Conservation (phyloP, 2,888 invertebrate species). For the Parthenolecanium corni region DNA sequence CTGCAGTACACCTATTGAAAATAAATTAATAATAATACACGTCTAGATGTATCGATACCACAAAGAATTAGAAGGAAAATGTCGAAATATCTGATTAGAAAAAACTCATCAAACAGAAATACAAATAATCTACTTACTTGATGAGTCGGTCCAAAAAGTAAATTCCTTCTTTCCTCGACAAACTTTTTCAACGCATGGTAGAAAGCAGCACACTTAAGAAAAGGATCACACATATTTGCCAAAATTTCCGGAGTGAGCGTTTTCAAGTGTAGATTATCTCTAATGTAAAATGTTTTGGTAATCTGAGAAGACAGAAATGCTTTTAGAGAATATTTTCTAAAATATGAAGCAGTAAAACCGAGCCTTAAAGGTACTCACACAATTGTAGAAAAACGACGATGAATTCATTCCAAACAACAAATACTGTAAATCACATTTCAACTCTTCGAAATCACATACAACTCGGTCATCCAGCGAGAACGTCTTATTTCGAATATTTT, state of each 20-base stretch:
- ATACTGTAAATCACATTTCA: slow-evolving; percentile 9
- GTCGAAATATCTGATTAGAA: background rate
- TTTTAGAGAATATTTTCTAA: background rate
- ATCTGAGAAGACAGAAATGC: background rate
- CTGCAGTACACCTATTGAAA: slow-evolving; percentile 6
- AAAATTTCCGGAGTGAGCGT: slow-evolving; percentile 18
- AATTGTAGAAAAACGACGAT: slow-evolving; percentile 10
- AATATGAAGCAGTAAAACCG: background rate
- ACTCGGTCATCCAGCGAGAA: slow-evolving; percentile 2
- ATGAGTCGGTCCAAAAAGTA: background rate
- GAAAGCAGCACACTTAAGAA: background rate
- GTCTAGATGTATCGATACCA: background rate
- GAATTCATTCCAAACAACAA: slow-evolving; percentile 14
- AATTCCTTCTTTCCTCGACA: background rate
- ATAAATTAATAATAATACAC: background rate
- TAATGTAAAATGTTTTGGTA: slow-evolving; percentile 5
- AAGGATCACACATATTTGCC: background rate
- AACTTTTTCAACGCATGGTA: slow-evolving; percentile 11
- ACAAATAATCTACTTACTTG: background rate
- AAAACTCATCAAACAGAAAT: background rate
- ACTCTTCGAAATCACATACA: slow-evolving; percentile 1
- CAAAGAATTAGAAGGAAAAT: background rate
- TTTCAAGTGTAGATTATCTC: slow-evolving; percentile 11
- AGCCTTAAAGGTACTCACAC: background rate
- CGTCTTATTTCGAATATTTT: background rate